phyloP scores from a whole-genome alignment of 1,140 invertebrate species.

The Pomacea maculata region DNA sequence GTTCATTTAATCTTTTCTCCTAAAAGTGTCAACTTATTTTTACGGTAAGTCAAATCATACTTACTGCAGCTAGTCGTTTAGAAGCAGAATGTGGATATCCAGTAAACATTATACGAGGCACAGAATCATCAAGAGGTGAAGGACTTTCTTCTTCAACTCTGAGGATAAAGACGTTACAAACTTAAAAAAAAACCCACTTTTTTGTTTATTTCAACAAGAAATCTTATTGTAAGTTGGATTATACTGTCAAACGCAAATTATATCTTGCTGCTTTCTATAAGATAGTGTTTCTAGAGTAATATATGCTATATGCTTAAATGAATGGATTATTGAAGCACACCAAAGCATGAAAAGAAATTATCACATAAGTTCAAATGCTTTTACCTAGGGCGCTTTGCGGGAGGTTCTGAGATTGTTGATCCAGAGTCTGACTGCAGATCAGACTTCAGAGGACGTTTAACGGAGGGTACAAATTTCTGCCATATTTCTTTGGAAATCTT shows the following conservation, averaged over 20 bases:
- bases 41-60: not conserved
- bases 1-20: too few relatives aligned
- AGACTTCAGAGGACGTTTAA: conserved; percentile 8
- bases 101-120: conserved; percentile 49
- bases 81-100: conserved; percentile 36
- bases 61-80: conserved; percentile 37
- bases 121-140: conserved; percentile 9
- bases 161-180: not conserved
- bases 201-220: too few relatives aligned
- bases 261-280: too few relatives aligned
- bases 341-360: conserved; percentile 3
- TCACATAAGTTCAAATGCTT: conserved; percentile 10
- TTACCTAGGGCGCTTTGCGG: conserved; percentile 27
- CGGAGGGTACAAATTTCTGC: conserved; percentile 37
- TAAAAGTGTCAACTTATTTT: not conserved
- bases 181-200: too few relatives aligned
- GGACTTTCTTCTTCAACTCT: conserved; percentile 29
- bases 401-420: conserved; percentile 13
- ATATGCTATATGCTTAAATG: too few relatives aligned
- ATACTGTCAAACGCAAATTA: too few relatives aligned
- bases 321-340: not conserved
- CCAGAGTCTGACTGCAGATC: not conserved
- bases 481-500: conserved; percentile 78
- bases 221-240: too few relatives aligned
- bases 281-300: too few relatives aligned